Evolutionary conservation across 2,113 vertebrate genomes (phyloP), one percentile per base, ranked within the genome.

Genomic region (Ardeotis arabs): DNA sequence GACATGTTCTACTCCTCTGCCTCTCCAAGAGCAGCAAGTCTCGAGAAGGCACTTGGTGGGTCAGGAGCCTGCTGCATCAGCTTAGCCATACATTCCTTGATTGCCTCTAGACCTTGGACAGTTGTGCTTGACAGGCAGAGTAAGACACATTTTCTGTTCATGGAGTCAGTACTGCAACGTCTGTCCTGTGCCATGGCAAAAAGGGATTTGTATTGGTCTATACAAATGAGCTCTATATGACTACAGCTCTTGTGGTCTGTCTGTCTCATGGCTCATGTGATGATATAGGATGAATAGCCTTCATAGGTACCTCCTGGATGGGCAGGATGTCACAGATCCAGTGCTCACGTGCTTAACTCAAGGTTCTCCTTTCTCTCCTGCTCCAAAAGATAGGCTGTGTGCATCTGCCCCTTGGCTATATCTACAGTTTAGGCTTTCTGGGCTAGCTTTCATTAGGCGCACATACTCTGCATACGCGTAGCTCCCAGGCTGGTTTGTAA

Each of bases 391-490:
- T 5, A 33, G 29, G 9, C 41, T 55, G 11, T n/a, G 21, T 83
- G 19, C 25, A 31, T 22, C 22, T 77, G 15, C 17, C 10, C 24
- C 27, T 55, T 53, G 23, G 19, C 7, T 23, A 17, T 37, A 10
- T 18, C 21, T 4, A 25, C 20, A 56, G 14, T n/a, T 60, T 3
- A 10, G 33, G 79, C 6, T 55, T 87, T 80, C 49, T 52, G 79
- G 60, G 24, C 31, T 16, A 15, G 10, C 6, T 59, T 39, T 72
- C 10, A 4, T 58, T 47, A 37, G 29, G 37, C 41, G 11, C 2
- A 9, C 1, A 1, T 50, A 20, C 10, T 23, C n/a, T 53, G 23
- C 20, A 8, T 39, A 11, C 0, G 1, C 7, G 1, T n/a, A 28
- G 72, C 7, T 58, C 72, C 5, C 4, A 21, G 33, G 14, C 45